A percentile compares a stretch with the other conserved stretches of the same genome.
These are phyloP conservation scores for Leuciscus waleckii DNA, from an alignment of 2,797 vertebrate genomes.

Conservation along the genomic window DNA sequence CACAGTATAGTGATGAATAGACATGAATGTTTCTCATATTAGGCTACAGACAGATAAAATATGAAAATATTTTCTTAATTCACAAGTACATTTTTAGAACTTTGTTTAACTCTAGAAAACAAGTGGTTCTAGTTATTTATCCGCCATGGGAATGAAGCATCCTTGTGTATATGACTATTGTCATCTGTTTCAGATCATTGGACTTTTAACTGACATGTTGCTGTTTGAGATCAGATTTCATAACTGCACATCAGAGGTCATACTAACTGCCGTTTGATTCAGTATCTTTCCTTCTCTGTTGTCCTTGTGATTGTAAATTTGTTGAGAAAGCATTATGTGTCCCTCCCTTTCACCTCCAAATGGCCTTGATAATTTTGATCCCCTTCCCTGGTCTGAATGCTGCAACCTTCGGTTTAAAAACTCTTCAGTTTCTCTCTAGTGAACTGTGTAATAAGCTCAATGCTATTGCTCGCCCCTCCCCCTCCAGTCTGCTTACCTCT, in stretches of 20 bases:
- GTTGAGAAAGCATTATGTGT: neutral
- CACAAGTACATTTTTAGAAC: neutral
- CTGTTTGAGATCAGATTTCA: neutral
- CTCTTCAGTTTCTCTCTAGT: constrained; percentile 50
- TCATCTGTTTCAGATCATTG: neutral
- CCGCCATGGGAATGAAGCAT: neutral
- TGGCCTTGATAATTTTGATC: neutral
- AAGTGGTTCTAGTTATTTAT: neutral
- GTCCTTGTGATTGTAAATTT: neutral
- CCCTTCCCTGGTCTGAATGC: neutral
- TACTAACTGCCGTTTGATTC: neutral
- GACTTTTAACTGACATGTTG: neutral
- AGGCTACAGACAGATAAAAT: neutral
- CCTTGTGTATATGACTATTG: neutral
- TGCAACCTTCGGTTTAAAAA: constrained; percentile 24
- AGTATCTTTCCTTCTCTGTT: neutral
- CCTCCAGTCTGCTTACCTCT: constrained; percentile 45
- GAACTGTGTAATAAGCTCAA: constrained; percentile 55
- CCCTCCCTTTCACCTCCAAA: neutral
- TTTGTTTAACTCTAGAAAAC: neutral
- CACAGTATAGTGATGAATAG: neutral
- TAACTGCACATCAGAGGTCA: constrained; percentile 3
- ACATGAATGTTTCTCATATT: neutral
- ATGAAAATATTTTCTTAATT: neutral
- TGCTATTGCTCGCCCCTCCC: constrained; percentile 55